Percentiles rank a stretch among this genome's conserved stretches.
These are phyloP conservation scores for Teleogryllus oceanicus DNA, from an alignment of 2,888 invertebrate genomes.

Conservation along the genomic window DNA sequence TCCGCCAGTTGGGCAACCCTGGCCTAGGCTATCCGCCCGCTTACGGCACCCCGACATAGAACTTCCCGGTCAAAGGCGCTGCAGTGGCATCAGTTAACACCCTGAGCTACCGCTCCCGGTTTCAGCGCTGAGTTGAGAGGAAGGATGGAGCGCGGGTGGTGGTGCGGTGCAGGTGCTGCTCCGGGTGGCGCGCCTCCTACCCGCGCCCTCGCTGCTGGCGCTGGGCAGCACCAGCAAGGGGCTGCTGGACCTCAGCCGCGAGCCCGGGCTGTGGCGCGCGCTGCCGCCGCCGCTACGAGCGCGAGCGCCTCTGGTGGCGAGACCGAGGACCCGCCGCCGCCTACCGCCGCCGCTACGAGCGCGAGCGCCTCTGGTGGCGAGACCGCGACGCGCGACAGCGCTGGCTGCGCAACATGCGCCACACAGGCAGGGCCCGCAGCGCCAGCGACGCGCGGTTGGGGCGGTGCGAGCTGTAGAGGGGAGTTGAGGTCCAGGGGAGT, in stretches of 20 bases:
- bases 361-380: neutral
- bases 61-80: too few species aligned
- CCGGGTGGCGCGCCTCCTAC: neutral
- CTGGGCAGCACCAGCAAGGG: neutral
- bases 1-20: too few species aligned
- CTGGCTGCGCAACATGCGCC: neutral
- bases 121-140: too few species aligned
- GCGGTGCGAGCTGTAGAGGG: too few species aligned
- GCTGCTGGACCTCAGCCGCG: neutral
- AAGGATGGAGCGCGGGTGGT: too few species aligned
- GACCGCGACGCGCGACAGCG: neutral
- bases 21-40: too few species aligned
- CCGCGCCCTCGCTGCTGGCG: neutral
- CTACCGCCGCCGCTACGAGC: neutral
- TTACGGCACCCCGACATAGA: too few species aligned
- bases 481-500: too few species aligned
- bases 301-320: too few species aligned
- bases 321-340: neutral
- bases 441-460: too few species aligned
- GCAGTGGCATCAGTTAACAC: too few species aligned
- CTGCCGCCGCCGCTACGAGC: neutral
- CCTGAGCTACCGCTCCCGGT: too few species aligned
- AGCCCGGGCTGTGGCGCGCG: neutral
- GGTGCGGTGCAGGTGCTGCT: neutral
- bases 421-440: neutral